These are phyloP conservation scores for Uloborus plumipes DNA, from an alignment of 2,888 invertebrate species.

Conservation along the genomic window DNA sequence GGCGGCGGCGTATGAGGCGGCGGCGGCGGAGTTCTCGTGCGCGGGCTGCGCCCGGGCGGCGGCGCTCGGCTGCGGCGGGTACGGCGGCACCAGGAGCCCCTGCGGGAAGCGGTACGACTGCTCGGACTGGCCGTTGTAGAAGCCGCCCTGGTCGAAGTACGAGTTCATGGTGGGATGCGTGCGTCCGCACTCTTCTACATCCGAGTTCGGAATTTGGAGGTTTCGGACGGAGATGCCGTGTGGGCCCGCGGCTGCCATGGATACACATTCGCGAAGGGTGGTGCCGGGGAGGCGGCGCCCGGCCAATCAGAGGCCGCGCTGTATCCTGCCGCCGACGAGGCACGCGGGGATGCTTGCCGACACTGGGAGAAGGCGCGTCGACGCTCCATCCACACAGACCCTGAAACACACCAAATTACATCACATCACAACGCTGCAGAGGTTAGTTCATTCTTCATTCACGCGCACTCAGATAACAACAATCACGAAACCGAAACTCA, in stretches of 20 bases:
- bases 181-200: slow-evolving; percentile 45
- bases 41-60: slow-evolving; percentile 33
- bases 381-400: too few relatives aligned
- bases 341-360: slow-evolving; percentile 37
- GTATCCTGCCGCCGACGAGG: slow-evolving; percentile 58
- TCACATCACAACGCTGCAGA: too few relatives aligned
- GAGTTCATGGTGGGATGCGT: slow-evolving; percentile 82
- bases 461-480: too few relatives aligned
- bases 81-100: slow-evolving; percentile 60
- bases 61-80: slow-evolving; percentile 47
- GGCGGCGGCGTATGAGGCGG: slow-evolving; percentile 44
- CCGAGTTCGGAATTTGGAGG: slow-evolving; percentile 53
- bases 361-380: slow-evolving; percentile 7
- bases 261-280: slow-evolving; percentile 61
- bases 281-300: slow-evolving; percentile 41
- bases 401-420: too few relatives aligned
- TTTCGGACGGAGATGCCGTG: slow-evolving; percentile 50
- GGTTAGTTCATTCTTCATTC: too few relatives aligned
- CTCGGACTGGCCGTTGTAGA: slow-evolving; percentile 83
- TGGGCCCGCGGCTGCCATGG: slow-evolving; percentile 57
- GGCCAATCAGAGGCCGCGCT: slow-evolving; percentile 52
- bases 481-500: too few relatives aligned
- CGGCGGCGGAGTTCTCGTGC: slow-evolving; percentile 24
- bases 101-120: slow-evolving; percentile 64
- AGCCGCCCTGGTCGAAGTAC: slow-evolving; percentile 95